Percentiles rank a stretch among this genome's conserved stretches.
phyloP scores from a whole-genome alignment of 2,113 vertebrate genomes.

The rabbit (Oryctolagus cuniculus) region mOryCun1.1 NC_091435.1:30126001-30126500 shows the following conservation, averaged over 20 bases:
- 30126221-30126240: not conserved
- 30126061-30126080: not conserved
- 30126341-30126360: not conserved
- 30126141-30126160: not conserved
- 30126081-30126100: not conserved
- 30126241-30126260: not conserved
- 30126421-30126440: conserved; percentile 7
- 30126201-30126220: not conserved
- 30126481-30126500: not conserved
- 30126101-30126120: not conserved
- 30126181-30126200: not conserved
- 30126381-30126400: not conserved
- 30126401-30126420: not conserved
- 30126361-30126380: not conserved
- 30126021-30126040: conserved; percentile 5
- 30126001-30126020: conserved; percentile 33
- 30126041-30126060: not conserved
- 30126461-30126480: not conserved
- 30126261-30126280: not conserved
- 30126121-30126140: not conserved
- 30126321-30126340: not conserved
- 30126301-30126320: not conserved
- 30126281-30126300: not conserved
- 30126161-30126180: not conserved
- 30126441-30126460: not conserved